phyloP scores from a whole-genome alignment of 1,140 invertebrate genomes.

The Listronotus oregonensis region DNA sequence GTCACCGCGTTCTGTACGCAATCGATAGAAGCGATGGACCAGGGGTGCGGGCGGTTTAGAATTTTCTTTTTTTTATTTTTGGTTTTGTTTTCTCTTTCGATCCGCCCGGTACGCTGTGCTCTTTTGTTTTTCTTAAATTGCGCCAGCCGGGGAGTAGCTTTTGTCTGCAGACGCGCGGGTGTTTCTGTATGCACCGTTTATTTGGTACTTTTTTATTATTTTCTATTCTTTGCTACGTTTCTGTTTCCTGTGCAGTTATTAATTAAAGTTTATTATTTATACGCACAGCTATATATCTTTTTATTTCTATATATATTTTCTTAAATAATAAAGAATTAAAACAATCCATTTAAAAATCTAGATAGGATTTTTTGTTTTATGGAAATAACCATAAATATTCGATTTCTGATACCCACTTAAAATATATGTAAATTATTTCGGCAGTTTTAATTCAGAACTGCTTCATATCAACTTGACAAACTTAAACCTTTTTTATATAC shows the following conservation, averaged over 20 bases:
- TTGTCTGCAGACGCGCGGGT: conserved; percentile 38
- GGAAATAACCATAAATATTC: too few species aligned
- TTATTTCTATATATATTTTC: too few species aligned
- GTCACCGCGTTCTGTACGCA: conserved; percentile 62
- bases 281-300: too few species aligned
- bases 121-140: conserved; percentile 44
- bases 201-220: conserved; percentile 30
- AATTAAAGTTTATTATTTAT: conserved; percentile 38
- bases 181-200: conserved; percentile 35
- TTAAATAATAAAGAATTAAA: too few species aligned
- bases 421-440: too few species aligned
- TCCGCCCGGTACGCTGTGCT: conserved; percentile 35
- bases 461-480: too few species aligned
- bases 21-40: conserved; percentile 53
- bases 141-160: conserved; percentile 33
- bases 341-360: too few species aligned
- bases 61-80: conserved; percentile 42
- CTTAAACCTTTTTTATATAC: too few species aligned
- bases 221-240: conserved; percentile 29
- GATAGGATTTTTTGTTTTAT: too few species aligned
- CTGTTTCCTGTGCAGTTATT: conserved; percentile 37
- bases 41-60: conserved; percentile 16
- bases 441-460: too few species aligned
- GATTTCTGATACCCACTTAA: too few species aligned
- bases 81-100: conserved; percentile 34